Evolutionary conservation across 2,888 invertebrate species (phyloP).

Genomic region (Lasioglossum lativentre): DNA sequence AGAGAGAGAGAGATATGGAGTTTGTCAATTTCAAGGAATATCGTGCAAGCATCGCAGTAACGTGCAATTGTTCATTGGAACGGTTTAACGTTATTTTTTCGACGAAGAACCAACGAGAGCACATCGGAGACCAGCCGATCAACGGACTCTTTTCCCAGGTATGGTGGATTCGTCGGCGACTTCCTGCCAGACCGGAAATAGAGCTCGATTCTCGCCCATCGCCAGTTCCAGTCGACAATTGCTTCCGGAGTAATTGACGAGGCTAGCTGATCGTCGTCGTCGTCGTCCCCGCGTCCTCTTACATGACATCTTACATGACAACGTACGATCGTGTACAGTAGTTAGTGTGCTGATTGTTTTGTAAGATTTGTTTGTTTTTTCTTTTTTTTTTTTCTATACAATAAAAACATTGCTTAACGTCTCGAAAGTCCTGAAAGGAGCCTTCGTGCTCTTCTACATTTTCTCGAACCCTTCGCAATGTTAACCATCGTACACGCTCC

Average conservation of each 20-base stretch:
- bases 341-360: constrained; percentile 77
- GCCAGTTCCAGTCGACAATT: constrained; percentile 34
- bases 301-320: constrained; percentile 40
- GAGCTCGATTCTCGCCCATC: constrained; percentile 8
- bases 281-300: constrained; percentile 21
- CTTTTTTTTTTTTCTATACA: constrained; percentile 73
- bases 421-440: neutral
- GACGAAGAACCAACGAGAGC: neutral
- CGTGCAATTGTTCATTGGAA: constrained; percentile 13
- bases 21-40: constrained; percentile 10
- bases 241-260: constrained; percentile 34
- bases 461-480: neutral
- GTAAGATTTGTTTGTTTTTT: constrained; percentile 79
- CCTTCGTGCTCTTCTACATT: neutral
- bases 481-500: too few relatives aligned
- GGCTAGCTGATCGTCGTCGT: constrained; percentile 14
- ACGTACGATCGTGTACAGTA: constrained; percentile 75
- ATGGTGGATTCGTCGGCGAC: neutral
- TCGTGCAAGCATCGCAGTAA: neutral
- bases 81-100: constrained; percentile 6
- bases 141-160: neutral
- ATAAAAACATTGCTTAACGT: constrained; percentile 73
- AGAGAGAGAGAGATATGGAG: neutral
- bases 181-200: neutral
- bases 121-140: neutral